Evolutionary conservation across 1,140 invertebrate genomes (phyloP).

Genomic region (Nilaparvata lugens): DNA sequence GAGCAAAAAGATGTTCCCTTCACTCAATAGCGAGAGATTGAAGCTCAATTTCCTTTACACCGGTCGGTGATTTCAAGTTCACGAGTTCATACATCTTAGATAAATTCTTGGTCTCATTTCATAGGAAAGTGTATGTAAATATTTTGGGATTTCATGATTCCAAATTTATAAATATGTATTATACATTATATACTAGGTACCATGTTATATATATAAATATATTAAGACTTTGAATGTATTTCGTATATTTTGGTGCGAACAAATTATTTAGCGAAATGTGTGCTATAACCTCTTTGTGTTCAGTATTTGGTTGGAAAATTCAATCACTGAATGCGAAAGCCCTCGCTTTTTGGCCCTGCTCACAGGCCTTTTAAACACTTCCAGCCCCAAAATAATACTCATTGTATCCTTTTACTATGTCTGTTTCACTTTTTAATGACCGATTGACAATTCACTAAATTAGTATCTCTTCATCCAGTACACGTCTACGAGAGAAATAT

Average conservation of each 20-base stretch:
- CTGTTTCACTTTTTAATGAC: too few relatives aligned
- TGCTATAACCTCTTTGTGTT: slow-evolving; percentile 6
- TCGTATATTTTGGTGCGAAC: slow-evolving; percentile 10
- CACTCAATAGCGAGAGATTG: too few relatives aligned
- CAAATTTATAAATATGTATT: slow-evolving; percentile 12
- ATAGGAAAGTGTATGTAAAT: slow-evolving; percentile 1
- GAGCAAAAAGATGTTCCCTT: too few relatives aligned
- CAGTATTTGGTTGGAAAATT: neutral
- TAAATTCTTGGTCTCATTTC: slow-evolving; percentile 4
- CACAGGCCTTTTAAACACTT: too few relatives aligned
- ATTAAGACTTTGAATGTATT: slow-evolving; percentile 9
- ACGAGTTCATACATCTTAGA: too few relatives aligned
- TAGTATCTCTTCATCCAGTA: too few relatives aligned
- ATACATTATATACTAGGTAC: slow-evolving; percentile 12
- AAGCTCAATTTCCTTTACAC: too few relatives aligned
- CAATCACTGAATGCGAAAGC: neutral
- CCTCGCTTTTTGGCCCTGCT: slow-evolving; percentile 1
- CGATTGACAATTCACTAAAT: too few relatives aligned
- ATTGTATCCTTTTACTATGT: too few relatives aligned
- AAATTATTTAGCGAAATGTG: slow-evolving; percentile 9
- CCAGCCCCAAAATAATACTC: too few relatives aligned
- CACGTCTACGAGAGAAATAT: too few relatives aligned
- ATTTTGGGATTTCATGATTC: neutral
- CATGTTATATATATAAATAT: slow-evolving; percentile 10
- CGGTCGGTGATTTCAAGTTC: too few relatives aligned